These are phyloP conservation scores for Climacteris rufus DNA, from an alignment of 2,113 vertebrate genomes.

Conservation along the genomic window DNA sequence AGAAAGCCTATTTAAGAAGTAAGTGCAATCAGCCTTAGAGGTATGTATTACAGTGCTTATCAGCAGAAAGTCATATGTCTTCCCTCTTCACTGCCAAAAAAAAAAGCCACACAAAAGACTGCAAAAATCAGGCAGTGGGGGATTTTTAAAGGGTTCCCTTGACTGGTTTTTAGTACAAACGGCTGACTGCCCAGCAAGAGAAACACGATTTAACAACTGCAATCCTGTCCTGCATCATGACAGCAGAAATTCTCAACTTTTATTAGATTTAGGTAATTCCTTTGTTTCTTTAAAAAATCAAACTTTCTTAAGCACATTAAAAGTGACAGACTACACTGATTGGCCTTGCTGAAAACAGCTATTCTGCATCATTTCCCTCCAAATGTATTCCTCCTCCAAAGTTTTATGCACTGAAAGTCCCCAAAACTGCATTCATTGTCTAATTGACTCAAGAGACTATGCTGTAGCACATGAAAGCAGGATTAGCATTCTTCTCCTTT, in stretches of 20 bases:
- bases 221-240: not conserved
- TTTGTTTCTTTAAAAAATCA: conserved; percentile 35
- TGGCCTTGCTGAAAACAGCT: not conserved
- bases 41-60: conserved; percentile 28
- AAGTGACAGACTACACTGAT: not conserved
- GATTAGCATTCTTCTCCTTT: not conserved
- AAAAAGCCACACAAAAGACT: conserved; percentile 8
- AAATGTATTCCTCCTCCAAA: not conserved
- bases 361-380: not conserved
- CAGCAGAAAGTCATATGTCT: conserved; percentile 58
- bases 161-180: conserved; percentile 5
- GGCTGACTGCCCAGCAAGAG: conserved; percentile 13
- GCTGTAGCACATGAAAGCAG: not conserved
- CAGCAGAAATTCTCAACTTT: conserved; percentile 34
- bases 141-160: conserved; percentile 9
- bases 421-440: not conserved
- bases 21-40: conserved; percentile 22
- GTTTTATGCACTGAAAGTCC: not conserved
- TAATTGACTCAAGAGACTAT: not conserved
- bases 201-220: conserved; percentile 19
- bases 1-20: conserved; percentile 20
- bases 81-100: conserved; percentile 9
- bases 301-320: not conserved
- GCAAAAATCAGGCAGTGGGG: not conserved
- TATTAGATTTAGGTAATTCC: conserved; percentile 17